Evolutionary conservation across 2,113 vertebrate species (phyloP).

Genomic region (Epinephelus cyanopodus): DNA sequence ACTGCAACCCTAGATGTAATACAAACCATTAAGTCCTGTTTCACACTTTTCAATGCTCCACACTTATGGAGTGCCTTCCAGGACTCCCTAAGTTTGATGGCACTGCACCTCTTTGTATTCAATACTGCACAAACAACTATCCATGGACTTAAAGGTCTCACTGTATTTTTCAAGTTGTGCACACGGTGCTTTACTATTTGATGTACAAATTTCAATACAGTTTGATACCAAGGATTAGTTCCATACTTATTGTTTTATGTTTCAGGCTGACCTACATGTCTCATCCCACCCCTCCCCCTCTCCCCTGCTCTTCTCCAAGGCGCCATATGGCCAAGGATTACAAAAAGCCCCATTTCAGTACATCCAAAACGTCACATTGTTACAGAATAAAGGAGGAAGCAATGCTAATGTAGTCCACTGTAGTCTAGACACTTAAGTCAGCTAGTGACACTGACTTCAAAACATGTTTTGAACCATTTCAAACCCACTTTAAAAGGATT

Average conservation of each 20-base stretch:
- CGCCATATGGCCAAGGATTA: constrained; percentile 81
- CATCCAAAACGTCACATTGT: constrained; percentile 45
- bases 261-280: constrained; percentile 64
- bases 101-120: background rate
- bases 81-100: background rate
- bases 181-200: background rate
- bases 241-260: constrained; percentile 50
- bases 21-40: too few relatives aligned
- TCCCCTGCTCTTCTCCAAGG: constrained; percentile 4
- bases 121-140: background rate
- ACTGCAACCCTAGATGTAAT: too few relatives aligned
- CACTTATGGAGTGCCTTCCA: background rate
- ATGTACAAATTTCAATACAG: background rate
- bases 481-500: background rate
- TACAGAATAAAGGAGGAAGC: constrained; percentile 14
- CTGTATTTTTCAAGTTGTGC: background rate
- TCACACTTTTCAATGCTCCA: background rate
- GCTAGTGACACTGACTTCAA: background rate
- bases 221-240: constrained; percentile 46
- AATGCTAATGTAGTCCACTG: background rate
- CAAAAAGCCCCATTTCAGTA: constrained; percentile 60
- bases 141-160: background rate
- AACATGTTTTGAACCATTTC: background rate
- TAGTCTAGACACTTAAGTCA: constrained; percentile 12
- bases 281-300: constrained; percentile 50